Base-by-base conservation (phyloP, 2,797 vertebrate species). In the Notolepis coatsorum region DNA sequence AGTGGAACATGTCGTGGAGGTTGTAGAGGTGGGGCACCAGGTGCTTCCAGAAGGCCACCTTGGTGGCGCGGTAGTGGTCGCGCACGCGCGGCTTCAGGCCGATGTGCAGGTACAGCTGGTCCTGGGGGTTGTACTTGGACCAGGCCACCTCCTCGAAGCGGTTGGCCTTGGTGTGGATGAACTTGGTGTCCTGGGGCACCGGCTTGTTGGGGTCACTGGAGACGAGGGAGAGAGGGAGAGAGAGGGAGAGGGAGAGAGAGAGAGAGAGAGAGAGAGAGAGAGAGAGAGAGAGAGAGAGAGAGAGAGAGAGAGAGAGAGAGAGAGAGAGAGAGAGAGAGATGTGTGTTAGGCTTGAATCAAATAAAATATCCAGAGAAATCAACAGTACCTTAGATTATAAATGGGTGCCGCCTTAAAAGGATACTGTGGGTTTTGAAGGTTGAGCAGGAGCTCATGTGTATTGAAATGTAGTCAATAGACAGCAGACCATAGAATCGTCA, bases 21-120 rank as follows among this genome's bases (percentile, higher is more conserved):
- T 99, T 99, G 87, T 99, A 99, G 24, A 99, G 92, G 78, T 99
- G 97, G 7, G 98, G 98, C 53, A 99, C 98, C 73, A 99, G 90
- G 85, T 99, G 97, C 87, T 99, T 99, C 98, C 98, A 99, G 88
- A 99, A 99, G 65, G 98, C 98, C 85, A 99, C 97, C 77, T 99
- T 99, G 41, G 98, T 99, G 80, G 98, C 98, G 3, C 98, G 95
- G 87, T 99, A 99, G 89, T 99, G 97, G 82, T 99, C 98, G 0
- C 98, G 96, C 63, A 99, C 97, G 5, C 98, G 94, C 8, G 98
- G 98, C 87, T 99, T 99, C 64, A 99, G 91, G 55, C 97, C 98
- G 0, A 99, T 99, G 89, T 99, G 98, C 68, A 99, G 84, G 86
- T 99, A 99, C 15, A 97, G 92, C 86, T 99, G 98, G 84, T 99